Conservation (phyloP, 2,888 invertebrate species). For the Eupithecia exiguata region DNA sequence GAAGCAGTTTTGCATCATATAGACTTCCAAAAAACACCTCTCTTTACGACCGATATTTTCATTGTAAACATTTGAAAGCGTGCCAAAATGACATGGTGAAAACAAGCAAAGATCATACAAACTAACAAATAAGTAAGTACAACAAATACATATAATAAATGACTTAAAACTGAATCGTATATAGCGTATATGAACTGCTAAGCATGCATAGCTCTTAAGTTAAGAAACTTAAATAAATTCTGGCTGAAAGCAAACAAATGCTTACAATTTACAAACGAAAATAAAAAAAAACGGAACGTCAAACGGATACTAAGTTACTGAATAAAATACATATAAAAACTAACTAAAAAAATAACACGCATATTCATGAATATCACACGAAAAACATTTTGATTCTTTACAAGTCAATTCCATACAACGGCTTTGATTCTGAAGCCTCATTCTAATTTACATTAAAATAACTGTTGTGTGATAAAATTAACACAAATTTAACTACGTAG, state of each 20-base stretch:
- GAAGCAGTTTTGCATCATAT: constrained; percentile 53
- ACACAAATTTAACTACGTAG: not conserved
- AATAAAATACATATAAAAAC: constrained; percentile 49
- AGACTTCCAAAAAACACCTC: constrained; percentile 64
- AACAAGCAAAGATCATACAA: constrained; percentile 64
- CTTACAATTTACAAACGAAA: constrained; percentile 83
- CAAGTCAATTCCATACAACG: constrained; percentile 53
- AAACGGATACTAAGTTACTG: constrained; percentile 50
- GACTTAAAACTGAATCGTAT: constrained; percentile 67
- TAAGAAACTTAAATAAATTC: constrained; percentile 58
- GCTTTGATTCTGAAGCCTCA: not conserved
- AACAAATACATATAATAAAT: constrained; percentile 75
- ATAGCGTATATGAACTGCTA: constrained; percentile 82
- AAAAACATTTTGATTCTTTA: constrained; percentile 49
- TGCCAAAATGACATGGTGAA: constrained; percentile 75
- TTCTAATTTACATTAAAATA: not conserved
- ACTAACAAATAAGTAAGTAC: constrained; percentile 81
- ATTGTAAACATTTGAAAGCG: constrained; percentile 85
- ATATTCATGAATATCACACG: constrained; percentile 66
- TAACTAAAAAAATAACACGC: constrained; percentile 58
- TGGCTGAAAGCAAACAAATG: constrained; percentile 83
- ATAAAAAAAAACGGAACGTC: constrained; percentile 53
- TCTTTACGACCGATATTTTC: constrained; percentile 53
- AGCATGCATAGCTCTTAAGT: constrained; percentile 81
- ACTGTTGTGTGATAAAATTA: not conserved